Percentiles rank a stretch among this genome's conserved stretches.
These are phyloP conservation scores for Tursiops truncatus DNA, from an alignment of 2,113 vertebrate species.

Conservation along the genomic window DNA sequence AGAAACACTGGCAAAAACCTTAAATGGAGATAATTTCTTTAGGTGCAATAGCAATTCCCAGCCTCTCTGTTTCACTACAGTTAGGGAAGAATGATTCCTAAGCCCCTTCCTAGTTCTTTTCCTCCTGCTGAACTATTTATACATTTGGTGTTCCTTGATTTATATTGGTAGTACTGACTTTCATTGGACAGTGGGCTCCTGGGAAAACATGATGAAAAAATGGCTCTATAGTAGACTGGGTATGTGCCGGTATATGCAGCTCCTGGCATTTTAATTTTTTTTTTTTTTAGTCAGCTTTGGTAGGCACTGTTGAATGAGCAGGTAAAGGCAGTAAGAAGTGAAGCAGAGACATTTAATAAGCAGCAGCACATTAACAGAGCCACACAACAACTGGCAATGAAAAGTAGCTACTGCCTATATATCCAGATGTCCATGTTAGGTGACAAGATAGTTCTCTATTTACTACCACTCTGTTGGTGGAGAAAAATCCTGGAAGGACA, in stretches of 20 bases:
- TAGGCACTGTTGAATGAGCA: neutral
- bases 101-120: neutral
- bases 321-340: neutral
- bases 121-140: neutral
- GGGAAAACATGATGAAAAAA: neutral
- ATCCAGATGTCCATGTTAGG: constrained; percentile 20
- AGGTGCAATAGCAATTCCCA: neutral
- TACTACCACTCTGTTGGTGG: neutral
- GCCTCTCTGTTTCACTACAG: neutral
- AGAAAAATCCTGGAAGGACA: neutral
- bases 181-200: neutral
- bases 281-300: neutral
- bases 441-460: neutral
- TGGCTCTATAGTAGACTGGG: neutral
- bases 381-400: neutral
- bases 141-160: constrained; percentile 13
- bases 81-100: constrained; percentile 18
- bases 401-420: constrained; percentile 12
- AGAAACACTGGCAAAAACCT: neutral
- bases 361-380: neutral
- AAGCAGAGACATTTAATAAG: constrained; percentile 23
- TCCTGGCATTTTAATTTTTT: neutral
- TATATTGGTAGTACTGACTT: neutral
- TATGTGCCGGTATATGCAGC: neutral
- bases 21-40: constrained; percentile 33